Base-by-base conservation (phyloP, 2,113 vertebrate genomes). In the Leptosomus discolor region DNA sequence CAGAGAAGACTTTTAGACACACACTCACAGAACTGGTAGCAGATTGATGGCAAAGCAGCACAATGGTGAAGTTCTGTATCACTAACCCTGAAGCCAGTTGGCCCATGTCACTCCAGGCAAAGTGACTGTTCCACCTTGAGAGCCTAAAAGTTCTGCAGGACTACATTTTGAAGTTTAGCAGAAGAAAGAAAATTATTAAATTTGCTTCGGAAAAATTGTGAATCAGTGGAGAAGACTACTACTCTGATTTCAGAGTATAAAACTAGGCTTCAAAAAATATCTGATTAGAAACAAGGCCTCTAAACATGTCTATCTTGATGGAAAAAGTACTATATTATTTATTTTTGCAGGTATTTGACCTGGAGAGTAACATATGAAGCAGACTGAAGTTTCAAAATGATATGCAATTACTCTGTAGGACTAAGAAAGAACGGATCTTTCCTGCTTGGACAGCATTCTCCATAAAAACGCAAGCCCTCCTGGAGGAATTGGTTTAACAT, bases 281-380 rank as follows among this genome's bases (percentile, higher is more conserved):
- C 61, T n/a, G 29, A 89, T 91, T 84, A 86, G 80, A 96, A 91
- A 92, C 65, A 79, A 77, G 36, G n/a, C 27, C 39, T 91, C 57
- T 78, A 84, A 81, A 71, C 27, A 64, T 20, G 48, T 58, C 68
- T 67, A 48, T 54, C 30, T 60, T 90, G 36, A 78, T 51, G 34
- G 56, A 63, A 89, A 60, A 87, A 68, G 60, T 60, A 87, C 27
- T 53, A 34, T 24, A 61, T 45, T 79, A 74, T 41, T 87, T 81
- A 46, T 75, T 96, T 95, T 91, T 90, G 48, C 77, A 91, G 60
- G 69, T 94, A 85, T 92, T 91, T 94, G 57, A 88, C 67, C 63
- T 82, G 78, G 50, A 79, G 15, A 89, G 60, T 32, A 84, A 92
- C 64, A 83, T 18, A 92, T 27, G 54, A 75, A 85, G 53, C 32